Base-by-base conservation (phyloP, 2,888 invertebrate genomes). In the Onchidella celtica region DNA sequence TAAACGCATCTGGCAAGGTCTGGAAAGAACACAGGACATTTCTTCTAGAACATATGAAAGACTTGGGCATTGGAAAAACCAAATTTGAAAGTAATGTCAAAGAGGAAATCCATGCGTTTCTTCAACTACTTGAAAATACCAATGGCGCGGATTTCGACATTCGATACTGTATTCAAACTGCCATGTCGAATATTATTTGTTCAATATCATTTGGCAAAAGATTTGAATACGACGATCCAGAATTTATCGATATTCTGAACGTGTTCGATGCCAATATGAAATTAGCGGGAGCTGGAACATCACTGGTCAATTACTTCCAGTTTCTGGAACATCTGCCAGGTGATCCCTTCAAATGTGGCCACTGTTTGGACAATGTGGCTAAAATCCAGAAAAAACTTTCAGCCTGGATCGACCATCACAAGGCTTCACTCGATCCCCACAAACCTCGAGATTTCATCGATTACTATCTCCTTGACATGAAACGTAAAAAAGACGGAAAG, bases 1-100 rank as follows among this genome's bases (percentile, higher is more conserved):
- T 85, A 1, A 82, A 83, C 65, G 69, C 84, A 3, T 86, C 85
- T 24, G 89, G 87, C 0, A 24, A 38, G 1, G 82, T 82, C 9
- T 89, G 89, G 89, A 85, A 84, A 66, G 87, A 87, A 70, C 89
- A 89, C 27, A 73, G 89, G 32, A 79, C 82, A 27, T 89, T 88
- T 77, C 70, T 86, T 9, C 29, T 86, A 32, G 61, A 65, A 11
- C 80, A 85, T 6, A 82, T 89, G 34, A 77, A 85, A 29, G 83
- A 84, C 47, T 83, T 89, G 57, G 87, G 87, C 17, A 85, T 88
- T 73, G 87, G 89, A 17, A 85, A 85, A 59, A 63, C 80, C 4
- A 79, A 83, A 21, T 83, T 89, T 27, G 84, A 87, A 76, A 81
- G 79, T 3, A 86, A 86, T 61, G 81, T 89, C 34, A 77, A 84